Conservation (phyloP, 92 coral and sea anemone species). For the Epizoanthus stellaris region DNA sequence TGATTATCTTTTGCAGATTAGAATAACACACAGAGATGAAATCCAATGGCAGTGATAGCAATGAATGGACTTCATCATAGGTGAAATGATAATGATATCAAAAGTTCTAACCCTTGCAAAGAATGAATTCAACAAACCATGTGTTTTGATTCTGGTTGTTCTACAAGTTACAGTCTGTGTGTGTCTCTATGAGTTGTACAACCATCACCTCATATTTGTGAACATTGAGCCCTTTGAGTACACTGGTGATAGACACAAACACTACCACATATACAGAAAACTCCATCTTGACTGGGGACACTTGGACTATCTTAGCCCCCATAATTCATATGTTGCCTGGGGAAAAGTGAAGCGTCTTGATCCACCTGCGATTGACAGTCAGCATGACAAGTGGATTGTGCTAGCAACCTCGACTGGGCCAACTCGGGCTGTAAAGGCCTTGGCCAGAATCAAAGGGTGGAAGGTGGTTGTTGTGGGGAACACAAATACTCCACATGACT, state of each 20-base stretch:
- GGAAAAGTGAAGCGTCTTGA: background rate
- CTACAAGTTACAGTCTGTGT: constrained; percentile 36
- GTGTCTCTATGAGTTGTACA: constrained; percentile 33
- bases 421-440: constrained; percentile 9
- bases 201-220: constrained; percentile 31
- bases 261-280: constrained; percentile 9
- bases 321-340: constrained; percentile 40
- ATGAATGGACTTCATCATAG: background rate
- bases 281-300: constrained; percentile 39
- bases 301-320: constrained; percentile 19
- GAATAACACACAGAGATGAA: background rate
- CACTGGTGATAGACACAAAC: background rate
- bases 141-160: constrained; percentile 1
- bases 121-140: constrained; percentile 32
- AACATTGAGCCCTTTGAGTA: constrained; percentile 37
- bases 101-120: background rate
- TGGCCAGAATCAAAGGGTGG: constrained; percentile 18
- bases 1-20: background rate
- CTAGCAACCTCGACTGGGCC: constrained; percentile 16
- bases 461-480: constrained; percentile 25
- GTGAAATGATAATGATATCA: background rate
- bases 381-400: constrained; percentile 37
- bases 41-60: background rate
- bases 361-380: background rate
- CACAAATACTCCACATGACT: constrained; percentile 21